These are phyloP conservation scores for Anagrus nilaparvatae DNA, from an alignment of 1,140 invertebrate genomes.

Conservation along the genomic window DNA sequence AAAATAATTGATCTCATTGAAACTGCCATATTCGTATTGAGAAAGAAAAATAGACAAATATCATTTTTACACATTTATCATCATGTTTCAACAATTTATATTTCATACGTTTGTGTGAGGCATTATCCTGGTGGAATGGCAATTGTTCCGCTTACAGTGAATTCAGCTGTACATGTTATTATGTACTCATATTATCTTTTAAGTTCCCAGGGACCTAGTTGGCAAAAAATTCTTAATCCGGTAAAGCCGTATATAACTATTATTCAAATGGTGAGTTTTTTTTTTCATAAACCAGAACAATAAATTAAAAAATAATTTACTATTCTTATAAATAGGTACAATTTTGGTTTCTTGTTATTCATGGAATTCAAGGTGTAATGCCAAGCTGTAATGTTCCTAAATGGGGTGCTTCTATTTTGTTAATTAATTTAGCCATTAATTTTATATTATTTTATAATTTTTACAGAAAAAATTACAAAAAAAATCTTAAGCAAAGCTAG, in stretches of 20 bases:
- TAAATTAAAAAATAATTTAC: too few relatives aligned
- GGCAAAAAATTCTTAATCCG: constrained; percentile 12
- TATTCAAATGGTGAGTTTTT: constrained; percentile 30
- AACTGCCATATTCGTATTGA: constrained; percentile 60
- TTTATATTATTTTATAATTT: constrained; percentile 26
- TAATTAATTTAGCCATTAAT: constrained; percentile 21
- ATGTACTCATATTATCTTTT: constrained; percentile 32
- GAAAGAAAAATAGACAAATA: constrained; percentile 63
- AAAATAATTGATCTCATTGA: constrained; percentile 24
- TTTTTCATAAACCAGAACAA: too few relatives aligned
- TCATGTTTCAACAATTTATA: constrained; percentile 49
- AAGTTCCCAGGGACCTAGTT: constrained; percentile 15
- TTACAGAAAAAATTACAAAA: constrained; percentile 23
- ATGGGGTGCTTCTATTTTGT: constrained; percentile 13
- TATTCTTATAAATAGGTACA: constrained; percentile 38
- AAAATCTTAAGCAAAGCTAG: constrained; percentile 3
- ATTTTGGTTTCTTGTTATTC: constrained; percentile 64
- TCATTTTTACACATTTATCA: constrained; percentile 66
- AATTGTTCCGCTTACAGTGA: constrained; percentile 21
- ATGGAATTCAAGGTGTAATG: constrained; percentile 29
- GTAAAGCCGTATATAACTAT: constrained; percentile 32
- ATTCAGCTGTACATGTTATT: constrained; percentile 27
- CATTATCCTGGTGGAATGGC: constrained; percentile 25
- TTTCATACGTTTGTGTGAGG: constrained; percentile 52
- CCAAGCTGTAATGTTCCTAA: constrained; percentile 18